Conservation (phyloP, 2,888 invertebrate species). For the Sericinus montela region DNA sequence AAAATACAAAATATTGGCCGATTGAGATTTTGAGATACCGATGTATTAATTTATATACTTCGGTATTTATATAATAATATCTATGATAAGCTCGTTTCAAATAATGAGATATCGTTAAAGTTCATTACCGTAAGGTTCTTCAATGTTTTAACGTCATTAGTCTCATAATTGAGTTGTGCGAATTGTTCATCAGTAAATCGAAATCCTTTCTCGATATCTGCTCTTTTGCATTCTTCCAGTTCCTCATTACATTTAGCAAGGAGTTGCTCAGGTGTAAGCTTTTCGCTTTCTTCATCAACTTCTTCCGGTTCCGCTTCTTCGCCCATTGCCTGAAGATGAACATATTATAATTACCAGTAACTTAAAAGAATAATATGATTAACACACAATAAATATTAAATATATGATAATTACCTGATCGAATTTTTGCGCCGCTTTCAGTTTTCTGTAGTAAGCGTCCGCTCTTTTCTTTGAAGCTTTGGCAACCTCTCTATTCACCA, state of each 20-base stretch:
- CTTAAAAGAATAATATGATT: too few relatives aligned
- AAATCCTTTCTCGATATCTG: conserved; percentile 77
- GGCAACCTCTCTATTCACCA: conserved; percentile 73
- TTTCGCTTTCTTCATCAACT: conserved; percentile 49
- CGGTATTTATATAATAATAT: too few relatives aligned
- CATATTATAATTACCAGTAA: neutral
- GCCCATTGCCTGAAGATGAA: conserved; percentile 48
- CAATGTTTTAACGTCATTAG: conserved; percentile 78
- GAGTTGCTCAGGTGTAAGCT: conserved; percentile 62
- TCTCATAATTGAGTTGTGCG: conserved; percentile 81
- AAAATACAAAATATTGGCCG: too few relatives aligned
- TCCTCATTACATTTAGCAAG: conserved; percentile 53
- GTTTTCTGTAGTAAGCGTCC: conserved; percentile 64
- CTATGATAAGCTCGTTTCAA: too few relatives aligned
- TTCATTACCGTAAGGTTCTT: conserved; percentile 77
- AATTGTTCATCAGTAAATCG: conserved; percentile 79
- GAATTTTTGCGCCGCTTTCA: conserved; percentile 55
- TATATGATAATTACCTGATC: conserved; percentile 42
- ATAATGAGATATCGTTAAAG: too few relatives aligned
- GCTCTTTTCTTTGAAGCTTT: conserved; percentile 67
- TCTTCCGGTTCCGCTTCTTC: conserved; percentile 62
- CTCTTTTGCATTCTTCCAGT: conserved; percentile 49
- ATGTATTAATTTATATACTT: too few relatives aligned
- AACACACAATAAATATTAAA: too few relatives aligned
- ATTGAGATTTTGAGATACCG: too few relatives aligned